These are phyloP conservation scores for Lordiphosa fenestrarum DNA, from an alignment of 2,888 invertebrate species.

Conservation along the genomic window DNA sequence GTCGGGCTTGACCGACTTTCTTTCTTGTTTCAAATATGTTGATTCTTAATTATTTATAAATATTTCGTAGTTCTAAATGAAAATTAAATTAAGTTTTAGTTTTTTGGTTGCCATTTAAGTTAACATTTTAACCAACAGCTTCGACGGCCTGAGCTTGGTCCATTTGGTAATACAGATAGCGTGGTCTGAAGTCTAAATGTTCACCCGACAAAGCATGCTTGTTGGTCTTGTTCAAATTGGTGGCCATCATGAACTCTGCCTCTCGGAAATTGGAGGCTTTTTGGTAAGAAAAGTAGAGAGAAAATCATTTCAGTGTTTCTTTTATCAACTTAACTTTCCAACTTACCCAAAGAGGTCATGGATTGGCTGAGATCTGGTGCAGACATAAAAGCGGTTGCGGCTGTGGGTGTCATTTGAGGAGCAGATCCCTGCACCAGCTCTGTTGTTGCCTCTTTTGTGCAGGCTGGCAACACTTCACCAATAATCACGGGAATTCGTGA, in stretches of 20 bases:
- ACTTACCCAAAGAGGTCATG: conserved; percentile 58
- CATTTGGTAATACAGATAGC: conserved; percentile 69
- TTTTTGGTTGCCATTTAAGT: too few species aligned
- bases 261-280: conserved; percentile 65
- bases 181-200: conserved; percentile 63
- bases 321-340: neutral
- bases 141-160: conserved; percentile 14
- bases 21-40: too few species aligned
- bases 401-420: conserved; percentile 33
- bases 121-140: neutral
- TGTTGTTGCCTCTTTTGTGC: conserved; percentile 3
- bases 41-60: too few species aligned
- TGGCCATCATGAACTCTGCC: conserved; percentile 67
- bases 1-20: too few species aligned
- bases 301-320: neutral
- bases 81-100: too few species aligned
- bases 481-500: conserved; percentile 63
- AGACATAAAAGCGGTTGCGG: conserved; percentile 8
- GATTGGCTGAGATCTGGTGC: conserved; percentile 42
- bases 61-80: too few species aligned
- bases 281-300: neutral
- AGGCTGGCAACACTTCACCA: conserved; percentile 31
- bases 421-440: conserved; percentile 31
- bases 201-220: conserved; percentile 61
- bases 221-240: conserved; percentile 64